Percentiles rank a stretch among this genome's conserved stretches.
Evolutionary conservation across 1,140 invertebrate genomes (phyloP).

Genomic region (Sitophilus oryzae): DNA sequence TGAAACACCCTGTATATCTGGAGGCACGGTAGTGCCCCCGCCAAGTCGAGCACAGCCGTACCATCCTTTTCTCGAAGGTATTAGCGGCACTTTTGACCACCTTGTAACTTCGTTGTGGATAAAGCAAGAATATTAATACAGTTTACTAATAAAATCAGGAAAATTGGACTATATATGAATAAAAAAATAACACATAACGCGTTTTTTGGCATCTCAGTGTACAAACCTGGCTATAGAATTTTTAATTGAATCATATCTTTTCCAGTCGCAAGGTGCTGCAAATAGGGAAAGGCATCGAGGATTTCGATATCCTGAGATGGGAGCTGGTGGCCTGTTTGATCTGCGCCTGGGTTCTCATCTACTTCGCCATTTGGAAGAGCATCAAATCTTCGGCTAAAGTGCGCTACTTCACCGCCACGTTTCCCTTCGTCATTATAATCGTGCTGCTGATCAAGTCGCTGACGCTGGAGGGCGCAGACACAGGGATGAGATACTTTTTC

Average conservation of each 20-base stretch:
- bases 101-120: too few species aligned
- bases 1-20: too few species aligned
- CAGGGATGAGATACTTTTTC: conserved; percentile 78
- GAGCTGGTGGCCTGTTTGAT: conserved; percentile 80
- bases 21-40: too few species aligned
- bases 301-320: conserved; percentile 74
- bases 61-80: too few species aligned
- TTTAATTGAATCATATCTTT: conserved; percentile 27
- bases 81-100: too few species aligned
- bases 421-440: conserved; percentile 77
- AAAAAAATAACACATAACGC: too few species aligned
- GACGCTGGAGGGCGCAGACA: conserved; percentile 73
- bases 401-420: conserved; percentile 80
- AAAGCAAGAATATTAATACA: too few species aligned
- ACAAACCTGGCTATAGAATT: too few species aligned
- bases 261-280: conserved; percentile 76
- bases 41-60: too few species aligned
- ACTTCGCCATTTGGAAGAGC: conserved; percentile 90
- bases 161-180: too few species aligned
- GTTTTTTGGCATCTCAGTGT: too few species aligned
- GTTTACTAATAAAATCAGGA: too few species aligned
- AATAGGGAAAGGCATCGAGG: conserved; percentile 73
- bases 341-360: conserved; percentile 84
- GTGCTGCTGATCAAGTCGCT: conserved; percentile 73
- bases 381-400: conserved; percentile 79